Conservation (phyloP, 30 jellyfish, hydroid and myxozoan species). For the Sanderia malayensis region DNA sequence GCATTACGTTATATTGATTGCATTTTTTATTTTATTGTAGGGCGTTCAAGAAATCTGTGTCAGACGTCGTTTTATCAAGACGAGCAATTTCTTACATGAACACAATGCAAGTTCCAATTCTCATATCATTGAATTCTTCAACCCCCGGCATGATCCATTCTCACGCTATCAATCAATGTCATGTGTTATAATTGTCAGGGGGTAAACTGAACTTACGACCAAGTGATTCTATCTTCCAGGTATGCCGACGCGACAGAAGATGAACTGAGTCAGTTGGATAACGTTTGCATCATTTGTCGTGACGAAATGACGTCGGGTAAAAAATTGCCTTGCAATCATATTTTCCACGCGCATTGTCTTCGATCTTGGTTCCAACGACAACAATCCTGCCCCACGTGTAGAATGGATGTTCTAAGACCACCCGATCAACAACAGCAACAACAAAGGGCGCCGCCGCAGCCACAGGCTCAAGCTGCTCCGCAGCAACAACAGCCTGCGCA, state of each 20-base stretch:
- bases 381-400: constrained; percentile 99
- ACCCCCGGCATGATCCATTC: no score
- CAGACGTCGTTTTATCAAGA: constrained; percentile 95
- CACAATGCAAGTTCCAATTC: constrained; percentile 65
- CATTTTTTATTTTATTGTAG: constrained; percentile 34
- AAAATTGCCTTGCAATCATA: constrained; percentile 95
- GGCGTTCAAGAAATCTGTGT: constrained; percentile 88
- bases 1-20: no score
- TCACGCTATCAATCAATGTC: no score
- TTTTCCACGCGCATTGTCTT: constrained; percentile 94
- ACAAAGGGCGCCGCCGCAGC: constrained; percentile 42
- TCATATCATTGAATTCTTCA: no score
- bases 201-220: no score
- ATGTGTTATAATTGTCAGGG: no score
- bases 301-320: constrained; percentile 97
- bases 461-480: constrained; percentile 46
- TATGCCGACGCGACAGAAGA: constrained; percentile 97
- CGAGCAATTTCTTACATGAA: constrained; percentile 98
- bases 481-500: constrained; percentile 50
- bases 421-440: constrained; percentile 73
- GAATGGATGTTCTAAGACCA: constrained; percentile 95
- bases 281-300: constrained; percentile 96
- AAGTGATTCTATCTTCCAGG: constrained; percentile 36
- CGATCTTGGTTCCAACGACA: constrained; percentile 99
- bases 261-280: constrained; percentile 73